phyloP scores from a whole-genome alignment of 2,797 vertebrate species.

The Nasua narica region DNA sequence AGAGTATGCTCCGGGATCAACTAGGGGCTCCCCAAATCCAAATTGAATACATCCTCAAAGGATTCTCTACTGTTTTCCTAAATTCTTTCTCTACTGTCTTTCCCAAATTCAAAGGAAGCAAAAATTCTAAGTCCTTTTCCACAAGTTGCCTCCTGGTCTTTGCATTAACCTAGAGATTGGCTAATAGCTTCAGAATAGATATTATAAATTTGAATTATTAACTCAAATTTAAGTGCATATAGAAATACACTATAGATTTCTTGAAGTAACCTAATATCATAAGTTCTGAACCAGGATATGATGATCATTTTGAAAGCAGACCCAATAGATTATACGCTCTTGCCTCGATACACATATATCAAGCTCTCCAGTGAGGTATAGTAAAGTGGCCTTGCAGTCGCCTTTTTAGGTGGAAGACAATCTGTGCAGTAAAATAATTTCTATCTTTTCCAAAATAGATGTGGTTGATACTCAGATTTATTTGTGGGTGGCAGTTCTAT shows the following conservation, averaged over 20 bases:
- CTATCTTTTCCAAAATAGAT: neutral
- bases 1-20: neutral
- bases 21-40: neutral
- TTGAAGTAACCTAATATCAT: neutral
- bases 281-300: neutral
- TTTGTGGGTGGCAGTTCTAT: neutral
- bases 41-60: neutral
- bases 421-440: neutral
- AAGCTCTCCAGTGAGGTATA: neutral
- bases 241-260: neutral
- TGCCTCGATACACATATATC: neutral
- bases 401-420: neutral
- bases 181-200: neutral
- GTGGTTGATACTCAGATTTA: neutral
- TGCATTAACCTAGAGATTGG: neutral
- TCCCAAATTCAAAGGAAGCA: neutral
- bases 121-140: neutral
- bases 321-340: rapidly evolving
- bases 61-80: neutral
- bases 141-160: neutral
- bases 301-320: neutral
- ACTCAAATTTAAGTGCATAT: neutral
- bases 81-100: neutral
- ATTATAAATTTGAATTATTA: neutral
- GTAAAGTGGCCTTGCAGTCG: neutral